Conservation (phyloP, 1,140 invertebrate species). For the Drosophila rhopaloa region DNA sequence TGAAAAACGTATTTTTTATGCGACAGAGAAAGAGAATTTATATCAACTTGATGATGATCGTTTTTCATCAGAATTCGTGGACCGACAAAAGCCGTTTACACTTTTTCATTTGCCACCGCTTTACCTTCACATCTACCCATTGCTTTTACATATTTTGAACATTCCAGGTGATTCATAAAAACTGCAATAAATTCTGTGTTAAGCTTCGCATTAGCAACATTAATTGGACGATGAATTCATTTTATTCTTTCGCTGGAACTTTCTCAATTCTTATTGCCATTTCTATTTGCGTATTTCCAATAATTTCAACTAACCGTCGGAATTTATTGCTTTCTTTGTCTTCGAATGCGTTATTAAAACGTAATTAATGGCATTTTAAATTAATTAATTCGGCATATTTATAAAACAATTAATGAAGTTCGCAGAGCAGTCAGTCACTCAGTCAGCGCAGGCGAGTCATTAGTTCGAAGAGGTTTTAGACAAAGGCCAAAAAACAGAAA, state of each 20-base stretch:
- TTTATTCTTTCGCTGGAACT: constrained; percentile 32
- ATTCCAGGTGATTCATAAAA: constrained; percentile 31
- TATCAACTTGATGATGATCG: neutral
- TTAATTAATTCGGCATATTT: constrained; percentile 81
- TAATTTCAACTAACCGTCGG: constrained; percentile 48
- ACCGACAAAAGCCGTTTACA: neutral
- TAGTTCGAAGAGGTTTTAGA: constrained; percentile 30
- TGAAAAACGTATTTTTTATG: constrained; percentile 3
- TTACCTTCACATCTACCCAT: constrained; percentile 3
- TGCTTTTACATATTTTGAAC: constrained; percentile 5
- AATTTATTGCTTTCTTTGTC: constrained; percentile 73
- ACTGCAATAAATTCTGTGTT: constrained; percentile 34
- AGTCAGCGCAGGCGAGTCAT: constrained; percentile 51
- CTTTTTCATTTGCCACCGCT: neutral
- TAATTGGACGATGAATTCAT: constrained; percentile 37
- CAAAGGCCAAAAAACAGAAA: constrained; percentile 23
- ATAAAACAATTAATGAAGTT: constrained; percentile 80
- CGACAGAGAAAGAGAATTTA: neutral
- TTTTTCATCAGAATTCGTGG: constrained; percentile 18
- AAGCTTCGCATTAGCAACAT: constrained; percentile 34
- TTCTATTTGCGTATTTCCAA: constrained; percentile 32
- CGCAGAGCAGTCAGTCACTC: constrained; percentile 53
- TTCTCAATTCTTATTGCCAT: constrained; percentile 41
- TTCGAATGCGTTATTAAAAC: constrained; percentile 73
- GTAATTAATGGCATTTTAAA: constrained; percentile 81